Evolutionary conservation across 2,888 invertebrate genomes (phyloP).

Genomic region (Icerya purchasi): DNA sequence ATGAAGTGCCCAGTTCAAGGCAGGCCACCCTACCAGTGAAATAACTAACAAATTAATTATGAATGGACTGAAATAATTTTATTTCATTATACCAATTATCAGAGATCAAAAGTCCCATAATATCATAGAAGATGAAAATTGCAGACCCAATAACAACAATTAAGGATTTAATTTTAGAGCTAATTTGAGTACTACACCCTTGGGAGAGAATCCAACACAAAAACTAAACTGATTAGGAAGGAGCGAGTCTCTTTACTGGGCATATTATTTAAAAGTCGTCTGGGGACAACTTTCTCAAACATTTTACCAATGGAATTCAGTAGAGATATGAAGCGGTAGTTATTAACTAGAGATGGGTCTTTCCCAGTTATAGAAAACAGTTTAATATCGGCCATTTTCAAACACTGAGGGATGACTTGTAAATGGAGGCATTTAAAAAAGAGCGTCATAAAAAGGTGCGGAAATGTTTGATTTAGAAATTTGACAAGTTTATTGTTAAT

Average conservation of each 20-base stretch:
- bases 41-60: neutral
- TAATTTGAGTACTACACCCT: neutral
- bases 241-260: too few relatives aligned
- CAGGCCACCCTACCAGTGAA: neutral
- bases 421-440: neutral
- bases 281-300: neutral
- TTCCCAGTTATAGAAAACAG: neutral
- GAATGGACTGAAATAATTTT: neutral
- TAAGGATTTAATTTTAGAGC: too few relatives aligned
- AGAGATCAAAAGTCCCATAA: neutral
- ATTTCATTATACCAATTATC: neutral
- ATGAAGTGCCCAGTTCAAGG: neutral
- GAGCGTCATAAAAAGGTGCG: neutral
- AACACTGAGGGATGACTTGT: neutral
- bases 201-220: neutral
- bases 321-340: neutral
- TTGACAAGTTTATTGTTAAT: neutral
- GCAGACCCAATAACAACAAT: neutral
- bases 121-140: neutral
- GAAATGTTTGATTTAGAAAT: neutral
- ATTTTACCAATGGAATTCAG: neutral
- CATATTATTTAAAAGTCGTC: neutral
- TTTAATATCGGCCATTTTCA: neutral
- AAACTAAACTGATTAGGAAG: neutral
- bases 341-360: neutral